Evolutionary conservation across 2,888 invertebrate genomes (phyloP).

Genomic region (Perizoma flavofasciatum): DNA sequence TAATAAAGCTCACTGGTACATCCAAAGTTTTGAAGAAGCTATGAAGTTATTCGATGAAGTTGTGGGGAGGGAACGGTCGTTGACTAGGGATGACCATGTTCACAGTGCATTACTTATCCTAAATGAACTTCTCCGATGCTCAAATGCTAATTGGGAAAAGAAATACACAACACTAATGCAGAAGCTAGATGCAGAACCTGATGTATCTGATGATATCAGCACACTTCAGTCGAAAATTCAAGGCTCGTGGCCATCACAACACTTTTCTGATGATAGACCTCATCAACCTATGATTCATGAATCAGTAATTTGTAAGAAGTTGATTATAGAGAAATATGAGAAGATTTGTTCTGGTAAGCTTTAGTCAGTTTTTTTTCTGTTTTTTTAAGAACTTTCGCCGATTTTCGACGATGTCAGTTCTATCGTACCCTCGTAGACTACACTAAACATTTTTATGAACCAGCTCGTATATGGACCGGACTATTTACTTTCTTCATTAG

Average conservation of each 20-base stretch:
- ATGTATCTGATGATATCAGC: constrained; percentile 77
- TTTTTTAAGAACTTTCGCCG: too few relatives aligned
- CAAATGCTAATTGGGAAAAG: constrained; percentile 94
- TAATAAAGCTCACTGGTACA: constrained; percentile 95
- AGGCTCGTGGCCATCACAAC: constrained; percentile 57
- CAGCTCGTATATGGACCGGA: too few relatives aligned
- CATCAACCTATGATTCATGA: constrained; percentile 84
- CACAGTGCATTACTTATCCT: constrained; percentile 96
- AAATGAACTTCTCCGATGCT: constrained; percentile 96
- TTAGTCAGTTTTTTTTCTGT: too few relatives aligned
- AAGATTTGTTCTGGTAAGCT: constrained; percentile 86
- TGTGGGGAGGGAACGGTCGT: constrained; percentile 82
- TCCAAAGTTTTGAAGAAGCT: constrained; percentile 96
- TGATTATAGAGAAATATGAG: constrained; percentile 93
- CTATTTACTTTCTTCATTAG: too few relatives aligned
- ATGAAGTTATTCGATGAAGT: constrained; percentile 89
- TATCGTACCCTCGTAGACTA: too few relatives aligned
- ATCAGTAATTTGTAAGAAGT: constrained; percentile 92
- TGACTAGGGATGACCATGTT: constrained; percentile 93
- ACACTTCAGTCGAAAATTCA: constrained; percentile 79
- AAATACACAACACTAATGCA: constrained; percentile 89
- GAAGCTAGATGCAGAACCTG: constrained; percentile 78
- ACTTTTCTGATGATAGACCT: constrained; percentile 63
- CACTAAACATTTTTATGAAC: too few relatives aligned
- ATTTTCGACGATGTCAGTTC: too few relatives aligned